Percentiles rank a stretch among this genome's conserved stretches.
Conservation (phyloP, 2,888 invertebrate species). For the Plagiodera versicolora region DNA sequence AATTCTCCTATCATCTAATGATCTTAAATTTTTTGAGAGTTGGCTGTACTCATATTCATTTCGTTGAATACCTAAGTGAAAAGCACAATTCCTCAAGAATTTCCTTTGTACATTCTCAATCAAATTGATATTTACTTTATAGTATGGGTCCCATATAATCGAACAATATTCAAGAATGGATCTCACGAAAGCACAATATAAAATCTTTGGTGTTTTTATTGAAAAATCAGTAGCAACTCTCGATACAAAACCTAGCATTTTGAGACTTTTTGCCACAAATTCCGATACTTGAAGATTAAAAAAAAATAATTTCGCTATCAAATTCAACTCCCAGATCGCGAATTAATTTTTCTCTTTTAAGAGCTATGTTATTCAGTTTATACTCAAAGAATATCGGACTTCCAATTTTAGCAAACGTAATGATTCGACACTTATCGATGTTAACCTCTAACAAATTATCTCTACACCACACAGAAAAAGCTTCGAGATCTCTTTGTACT, state of each 20-base stretch:
- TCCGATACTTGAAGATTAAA: slow-evolving; percentile 1
- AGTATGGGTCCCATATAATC: slow-evolving; percentile 1
- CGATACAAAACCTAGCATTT: too few species aligned
- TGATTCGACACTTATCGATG: slow-evolving; percentile 6
- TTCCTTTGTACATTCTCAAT: not conserved
- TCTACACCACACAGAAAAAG: not conserved
- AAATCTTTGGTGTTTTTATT: not conserved
- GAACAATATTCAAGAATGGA: not conserved
- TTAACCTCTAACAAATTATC: not conserved
- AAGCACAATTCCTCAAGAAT: not conserved
- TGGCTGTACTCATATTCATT: slow-evolving; percentile 7
- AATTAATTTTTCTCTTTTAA: not conserved
- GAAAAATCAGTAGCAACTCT: too few species aligned
- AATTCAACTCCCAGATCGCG: not conserved
- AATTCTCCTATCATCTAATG: not conserved
- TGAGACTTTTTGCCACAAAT: too few species aligned
- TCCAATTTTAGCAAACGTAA: not conserved
- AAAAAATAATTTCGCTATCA: not conserved
- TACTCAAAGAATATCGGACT: not conserved
- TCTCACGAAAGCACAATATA: not conserved
- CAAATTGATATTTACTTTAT: not conserved
- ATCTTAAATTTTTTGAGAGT: not conserved
- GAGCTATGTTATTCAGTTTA: slow-evolving; percentile 2
- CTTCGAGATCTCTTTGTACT: not conserved
- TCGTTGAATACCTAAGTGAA: not conserved